These are phyloP conservation scores for Drosophila hamatofila DNA, from an alignment of 2,888 invertebrate genomes.

Conservation along the genomic window DNA sequence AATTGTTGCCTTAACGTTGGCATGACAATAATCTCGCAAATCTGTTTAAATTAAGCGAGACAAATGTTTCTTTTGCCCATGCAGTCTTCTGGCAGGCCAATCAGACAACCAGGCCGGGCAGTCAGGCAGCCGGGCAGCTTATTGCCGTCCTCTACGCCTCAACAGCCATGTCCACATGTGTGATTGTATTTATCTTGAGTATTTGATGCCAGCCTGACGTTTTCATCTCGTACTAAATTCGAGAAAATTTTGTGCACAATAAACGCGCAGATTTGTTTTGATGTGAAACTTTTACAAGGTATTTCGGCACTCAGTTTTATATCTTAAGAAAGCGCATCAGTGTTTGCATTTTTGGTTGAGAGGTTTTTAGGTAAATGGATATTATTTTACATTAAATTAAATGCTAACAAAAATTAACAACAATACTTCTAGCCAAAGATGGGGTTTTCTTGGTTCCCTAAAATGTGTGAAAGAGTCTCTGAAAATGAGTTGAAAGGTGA, in stretches of 20 bases:
- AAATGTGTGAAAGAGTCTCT: no score
- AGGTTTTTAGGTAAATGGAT: neutral
- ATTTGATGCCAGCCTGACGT: constrained; percentile 41
- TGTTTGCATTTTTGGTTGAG: neutral
- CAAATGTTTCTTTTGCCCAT: constrained; percentile 74
- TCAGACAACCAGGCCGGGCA: constrained; percentile 41
- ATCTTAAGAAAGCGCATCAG: neutral
- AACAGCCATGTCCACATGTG: constrained; percentile 51
- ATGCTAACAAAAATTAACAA: neutral
- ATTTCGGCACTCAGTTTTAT: neutral
- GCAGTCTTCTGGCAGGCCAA: constrained; percentile 50
- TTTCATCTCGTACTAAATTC: constrained; percentile 34
- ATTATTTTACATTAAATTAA: neutral
- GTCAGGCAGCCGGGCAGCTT: neutral
- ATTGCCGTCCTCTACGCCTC: neutral
- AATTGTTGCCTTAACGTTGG: constrained; percentile 81
- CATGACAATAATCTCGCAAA: constrained; percentile 83
- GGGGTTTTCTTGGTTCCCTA: neutral
- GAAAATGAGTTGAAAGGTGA: no score
- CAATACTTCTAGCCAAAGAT: neutral
- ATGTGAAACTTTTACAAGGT: neutral
- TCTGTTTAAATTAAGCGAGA: constrained; percentile 83
- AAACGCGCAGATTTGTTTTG: constrained; percentile 5
- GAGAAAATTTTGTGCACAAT: constrained; percentile 13
- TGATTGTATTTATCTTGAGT: constrained; percentile 50